Evolutionary conservation across 2,797 vertebrate genomes (phyloP), one percentile per base, ranked within the genome.

Genomic region (Eidolon dupreanum): DNA sequence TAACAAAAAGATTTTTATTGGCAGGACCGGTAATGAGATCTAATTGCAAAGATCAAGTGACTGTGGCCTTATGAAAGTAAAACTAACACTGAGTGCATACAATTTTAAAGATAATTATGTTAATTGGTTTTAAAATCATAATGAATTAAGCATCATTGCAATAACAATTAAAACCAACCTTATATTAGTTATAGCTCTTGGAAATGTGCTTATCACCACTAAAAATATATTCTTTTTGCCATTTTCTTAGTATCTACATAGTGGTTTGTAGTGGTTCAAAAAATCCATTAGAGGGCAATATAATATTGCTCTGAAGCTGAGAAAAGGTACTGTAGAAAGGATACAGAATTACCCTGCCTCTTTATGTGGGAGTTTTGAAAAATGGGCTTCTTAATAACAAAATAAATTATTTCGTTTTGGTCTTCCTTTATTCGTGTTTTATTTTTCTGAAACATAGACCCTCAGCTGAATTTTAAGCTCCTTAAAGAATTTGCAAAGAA

Each of bases 211-310:
- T 74, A n/a, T 57, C 9, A 7, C 41, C 10, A 9, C 31, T 92
- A 73, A 94, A 94, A 73, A 86, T 87, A 6, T 49, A 87, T 73
- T 33, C 2, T 57, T 38, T 49, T 92, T 78, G 22, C 43, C 71
- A 4, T 43, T 71, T 94, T 94, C 16, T 41, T 87, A 24, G 3
- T 57, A 83, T 57, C 63, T 92, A 83, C 10, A 0, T 1, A 1
- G 10, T n/a, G 16, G 57, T 55, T 84, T 98, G 98, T 96, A 98
- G 78, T 98, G 95, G 77, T 92, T 93, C 77, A 95, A 79, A 59
- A 82, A 31, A 61, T 98, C 98, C 99, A 28, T 97, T 97, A 98
- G 98, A 98, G 98, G 98, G 98, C 98, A 97, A 98, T 95, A 57
- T 98, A 97, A 98, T 98, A 97, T 97, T 98, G 97, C 90, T 97